A percentile compares a stretch with the other conserved stretches of the same genome.
Conservation (phyloP, 2,797 vertebrate species). For the Danio aesculapii region DNA sequence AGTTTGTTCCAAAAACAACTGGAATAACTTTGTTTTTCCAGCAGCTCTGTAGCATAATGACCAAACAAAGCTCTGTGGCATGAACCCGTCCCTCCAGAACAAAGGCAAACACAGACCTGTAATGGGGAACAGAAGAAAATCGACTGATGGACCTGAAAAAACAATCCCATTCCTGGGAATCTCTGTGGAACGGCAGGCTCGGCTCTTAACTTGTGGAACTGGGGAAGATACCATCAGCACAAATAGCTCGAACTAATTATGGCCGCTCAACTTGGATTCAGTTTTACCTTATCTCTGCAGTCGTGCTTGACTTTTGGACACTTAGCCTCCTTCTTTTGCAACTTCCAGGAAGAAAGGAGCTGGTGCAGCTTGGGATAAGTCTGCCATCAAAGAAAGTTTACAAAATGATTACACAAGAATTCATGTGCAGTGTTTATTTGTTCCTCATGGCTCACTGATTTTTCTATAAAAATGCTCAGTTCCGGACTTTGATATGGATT, state of each 20-base stretch:
- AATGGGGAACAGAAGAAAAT: conserved; percentile 60
- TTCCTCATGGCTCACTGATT: not conserved
- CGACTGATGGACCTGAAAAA: conserved; percentile 11
- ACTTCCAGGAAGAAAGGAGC: conserved; percentile 39
- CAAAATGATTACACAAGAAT: conserved; percentile 32
- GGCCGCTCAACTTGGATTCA: conserved; percentile 47
- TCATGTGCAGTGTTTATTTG: conserved; percentile 23
- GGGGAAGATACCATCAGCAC: conserved; percentile 56
- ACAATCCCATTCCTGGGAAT: conserved; percentile 47
- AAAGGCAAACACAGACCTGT: conserved; percentile 68
- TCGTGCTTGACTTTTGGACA: conserved; percentile 45
- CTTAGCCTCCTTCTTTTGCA: conserved; percentile 34
- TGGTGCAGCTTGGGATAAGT: conserved; percentile 8
- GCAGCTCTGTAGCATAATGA: conserved; percentile 42
- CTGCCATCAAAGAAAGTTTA: conserved; percentile 28
- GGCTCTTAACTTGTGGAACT: conserved; percentile 34
- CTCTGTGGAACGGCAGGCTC: conserved; percentile 52
- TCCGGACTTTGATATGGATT: not conserved
- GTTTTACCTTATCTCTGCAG: conserved; percentile 49
- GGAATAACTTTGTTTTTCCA: not conserved
- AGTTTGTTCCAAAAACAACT: not conserved
- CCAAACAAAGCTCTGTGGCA: conserved; percentile 42
- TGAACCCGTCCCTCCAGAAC: conserved; percentile 42
- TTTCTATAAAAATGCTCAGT: not conserved
- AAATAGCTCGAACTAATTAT: conserved; percentile 63